Conservation (phyloP, 53 echinoderm and acorn worm genomes). For the Holothuria leucospilota region DNA sequence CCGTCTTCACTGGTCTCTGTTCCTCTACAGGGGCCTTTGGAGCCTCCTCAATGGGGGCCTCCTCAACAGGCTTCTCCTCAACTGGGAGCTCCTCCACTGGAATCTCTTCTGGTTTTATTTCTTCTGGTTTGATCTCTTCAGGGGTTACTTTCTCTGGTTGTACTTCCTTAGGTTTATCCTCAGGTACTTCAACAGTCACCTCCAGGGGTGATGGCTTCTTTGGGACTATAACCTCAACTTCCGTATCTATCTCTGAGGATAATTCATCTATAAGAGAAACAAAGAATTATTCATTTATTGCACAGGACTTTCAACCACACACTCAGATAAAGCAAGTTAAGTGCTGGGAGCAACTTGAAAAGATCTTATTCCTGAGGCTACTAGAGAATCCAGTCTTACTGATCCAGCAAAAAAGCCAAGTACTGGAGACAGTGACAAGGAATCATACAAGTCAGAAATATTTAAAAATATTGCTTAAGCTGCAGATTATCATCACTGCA, state of each 20-base stretch:
- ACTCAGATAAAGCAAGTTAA: too few species aligned
- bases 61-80: neutral
- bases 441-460: too few species aligned
- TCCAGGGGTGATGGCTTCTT: conserved; percentile 40
- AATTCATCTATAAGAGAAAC: conserved; percentile 67
- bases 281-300: neutral
- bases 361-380: too few species aligned
- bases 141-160: conserved; percentile 54
- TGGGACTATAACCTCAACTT: conserved; percentile 82
- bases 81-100: conserved; percentile 13
- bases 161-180: conserved; percentile 43
- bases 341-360: too few species aligned
- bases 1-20: conserved; percentile 17
- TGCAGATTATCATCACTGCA: too few species aligned
- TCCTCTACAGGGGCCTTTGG: conserved; percentile 3
- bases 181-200: conserved; percentile 35
- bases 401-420: too few species aligned
- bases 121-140: conserved; percentile 34
- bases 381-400: too few species aligned
- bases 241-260: conserved; percentile 85
- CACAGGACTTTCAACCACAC: neutral
- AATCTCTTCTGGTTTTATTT: conserved; percentile 26
- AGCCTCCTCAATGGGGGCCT: conserved; percentile 24
- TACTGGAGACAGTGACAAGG: too few species aligned
- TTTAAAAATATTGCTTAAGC: too few species aligned